Percentiles rank a stretch among this genome's conserved stretches.
phyloP scores from a whole-genome alignment of 2,888 invertebrate genomes.

The Cheilosia variabilis region DNA sequence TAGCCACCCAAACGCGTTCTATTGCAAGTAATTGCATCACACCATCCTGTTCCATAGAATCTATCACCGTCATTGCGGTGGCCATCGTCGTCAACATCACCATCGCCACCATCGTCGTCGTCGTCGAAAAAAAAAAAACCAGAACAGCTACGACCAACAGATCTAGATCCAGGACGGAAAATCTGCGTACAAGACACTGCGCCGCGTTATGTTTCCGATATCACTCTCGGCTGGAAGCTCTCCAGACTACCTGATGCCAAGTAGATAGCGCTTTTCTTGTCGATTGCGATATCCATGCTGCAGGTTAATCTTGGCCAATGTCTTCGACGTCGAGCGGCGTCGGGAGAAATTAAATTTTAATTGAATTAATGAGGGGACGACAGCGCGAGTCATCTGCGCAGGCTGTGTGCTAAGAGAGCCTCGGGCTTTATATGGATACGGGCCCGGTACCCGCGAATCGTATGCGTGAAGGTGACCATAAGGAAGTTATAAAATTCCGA shows the following conservation, averaged over 20 bases:
- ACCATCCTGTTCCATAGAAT: constrained; percentile 69
- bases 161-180: constrained; percentile 45
- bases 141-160: constrained; percentile 31
- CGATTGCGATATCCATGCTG: constrained; percentile 27
- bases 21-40: constrained; percentile 74
- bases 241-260: constrained; percentile 51
- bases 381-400: constrained; percentile 31
- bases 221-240: constrained; percentile 56
- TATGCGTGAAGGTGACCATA: constrained; percentile 52
- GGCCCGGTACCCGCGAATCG: not conserved
- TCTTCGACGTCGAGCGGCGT: constrained; percentile 40
- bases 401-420: not conserved
- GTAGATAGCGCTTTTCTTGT: constrained; percentile 35
- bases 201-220: constrained; percentile 30
- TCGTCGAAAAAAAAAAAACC: constrained; percentile 7
- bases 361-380: constrained; percentile 67
- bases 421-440: not conserved
- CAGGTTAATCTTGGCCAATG: constrained; percentile 56
- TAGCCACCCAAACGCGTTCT: constrained; percentile 69
- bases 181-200: not conserved
- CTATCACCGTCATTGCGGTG: constrained; percentile 68
- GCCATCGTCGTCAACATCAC: constrained; percentile 40
- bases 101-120: constrained; percentile 8
- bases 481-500: constrained; percentile 70
- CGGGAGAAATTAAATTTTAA: constrained; percentile 64